phyloP scores from a whole-genome alignment of 2,113 vertebrate genomes.

The Semicossyphus pulcher region DNA sequence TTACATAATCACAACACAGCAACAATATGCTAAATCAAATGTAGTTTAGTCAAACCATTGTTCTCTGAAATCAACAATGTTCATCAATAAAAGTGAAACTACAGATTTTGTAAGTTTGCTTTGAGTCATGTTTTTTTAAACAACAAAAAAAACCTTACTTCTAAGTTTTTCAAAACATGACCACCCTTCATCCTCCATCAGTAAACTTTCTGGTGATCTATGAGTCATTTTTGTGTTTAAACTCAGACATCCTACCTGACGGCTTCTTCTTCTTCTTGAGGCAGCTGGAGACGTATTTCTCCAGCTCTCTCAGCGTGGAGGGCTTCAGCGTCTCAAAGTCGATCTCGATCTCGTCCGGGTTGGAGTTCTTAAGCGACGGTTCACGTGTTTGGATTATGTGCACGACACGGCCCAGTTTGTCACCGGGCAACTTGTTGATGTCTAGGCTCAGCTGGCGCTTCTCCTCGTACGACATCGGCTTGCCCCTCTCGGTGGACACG shows the following conservation, averaged over 20 bases:
- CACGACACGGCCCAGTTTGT: conserved; percentile 92
- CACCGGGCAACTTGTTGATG: conserved; percentile 93
- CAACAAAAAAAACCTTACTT: too few relatives aligned
- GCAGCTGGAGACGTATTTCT: conserved; percentile 92
- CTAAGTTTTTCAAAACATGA: too few relatives aligned
- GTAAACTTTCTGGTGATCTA: too few relatives aligned
- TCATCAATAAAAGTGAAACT: too few relatives aligned
- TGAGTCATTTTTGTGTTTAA: too few relatives aligned
- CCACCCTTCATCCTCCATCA: too few relatives aligned
- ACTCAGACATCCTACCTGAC: conserved; percentile 57
- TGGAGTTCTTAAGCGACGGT: conserved; percentile 92
- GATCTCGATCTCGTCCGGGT: conserved; percentile 95
- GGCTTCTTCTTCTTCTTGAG: conserved; percentile 90
- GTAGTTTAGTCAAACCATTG: too few relatives aligned
- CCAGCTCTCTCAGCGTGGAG: conserved; percentile 91
- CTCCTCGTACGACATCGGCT: conserved; percentile 94
- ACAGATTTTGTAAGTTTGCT: too few relatives aligned
- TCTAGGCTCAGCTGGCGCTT: conserved; percentile 94
- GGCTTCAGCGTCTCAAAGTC: conserved; percentile 96
- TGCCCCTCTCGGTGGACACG: conserved; percentile 79
- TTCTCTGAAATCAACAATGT: too few relatives aligned
- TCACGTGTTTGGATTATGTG: conserved; percentile 93
- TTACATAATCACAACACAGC: too few relatives aligned
- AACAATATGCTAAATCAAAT: too few relatives aligned
- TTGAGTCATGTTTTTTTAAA: too few relatives aligned